phyloP scores from a whole-genome alignment of 1,140 invertebrate genomes.

The Andrena cerasifolii region DNA sequence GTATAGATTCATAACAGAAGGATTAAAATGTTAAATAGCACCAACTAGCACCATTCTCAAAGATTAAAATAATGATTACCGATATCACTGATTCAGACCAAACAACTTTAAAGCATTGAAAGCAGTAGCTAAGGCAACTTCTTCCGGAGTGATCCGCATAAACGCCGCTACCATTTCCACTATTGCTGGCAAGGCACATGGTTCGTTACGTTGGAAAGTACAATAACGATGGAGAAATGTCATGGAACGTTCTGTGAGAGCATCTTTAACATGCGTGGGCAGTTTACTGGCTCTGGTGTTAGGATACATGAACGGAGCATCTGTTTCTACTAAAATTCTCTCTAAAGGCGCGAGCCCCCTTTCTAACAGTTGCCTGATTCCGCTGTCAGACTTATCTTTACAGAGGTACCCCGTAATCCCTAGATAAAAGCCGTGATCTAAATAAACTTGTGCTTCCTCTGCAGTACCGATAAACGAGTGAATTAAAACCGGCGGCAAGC shows the following conservation, averaged over 20 bases:
- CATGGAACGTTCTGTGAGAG: conserved; percentile 92
- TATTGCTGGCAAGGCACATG: conserved; percentile 95
- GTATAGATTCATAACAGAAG: conserved; percentile 24
- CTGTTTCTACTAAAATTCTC: conserved; percentile 93
- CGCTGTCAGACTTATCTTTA: conserved; percentile 96
- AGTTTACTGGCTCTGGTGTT: conserved; percentile 96
- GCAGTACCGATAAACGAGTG: conserved; percentile 96
- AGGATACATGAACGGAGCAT: conserved; percentile 98
- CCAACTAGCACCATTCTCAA: conserved; percentile 59
- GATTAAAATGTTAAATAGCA: conserved; percentile 54
- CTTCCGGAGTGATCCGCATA: conserved; percentile 92
- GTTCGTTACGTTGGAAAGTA: conserved; percentile 98
- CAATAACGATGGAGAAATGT: conserved; percentile 90
- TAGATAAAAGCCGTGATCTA: conserved; percentile 94
- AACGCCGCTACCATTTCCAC: conserved; percentile 97
- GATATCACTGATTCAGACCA: conserved; percentile 90
- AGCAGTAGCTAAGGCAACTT: conserved; percentile 95
- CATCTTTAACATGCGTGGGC: conserved; percentile 92
- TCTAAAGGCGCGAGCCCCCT: conserved; percentile 92
- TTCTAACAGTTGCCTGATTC: conserved; percentile 92
- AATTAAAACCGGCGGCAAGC: conserved; percentile 91
- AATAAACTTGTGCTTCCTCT: conserved; percentile 92
- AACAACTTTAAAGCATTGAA: conserved; percentile 97
- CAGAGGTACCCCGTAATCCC: conserved; percentile 95
- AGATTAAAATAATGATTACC: conserved; percentile 75